A percentile compares a stretch with the other conserved stretches of the same genome.
Evolutionary conservation across 2,888 invertebrate genomes (phyloP).

Genomic region (Geotrupes spiniger): DNA sequence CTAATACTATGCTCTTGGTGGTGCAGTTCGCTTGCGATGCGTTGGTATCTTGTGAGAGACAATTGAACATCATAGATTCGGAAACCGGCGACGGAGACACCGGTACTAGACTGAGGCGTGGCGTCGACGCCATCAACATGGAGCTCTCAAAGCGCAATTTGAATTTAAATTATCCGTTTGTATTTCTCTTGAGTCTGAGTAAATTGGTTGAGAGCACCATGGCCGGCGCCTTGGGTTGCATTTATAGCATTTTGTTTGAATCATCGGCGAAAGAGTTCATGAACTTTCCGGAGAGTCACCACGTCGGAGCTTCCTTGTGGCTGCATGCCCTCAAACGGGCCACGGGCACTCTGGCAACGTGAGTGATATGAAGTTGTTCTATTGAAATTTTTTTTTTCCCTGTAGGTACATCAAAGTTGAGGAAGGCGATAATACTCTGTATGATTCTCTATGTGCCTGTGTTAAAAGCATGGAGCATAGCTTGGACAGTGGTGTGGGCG

Average conservation of each 20-base stretch:
- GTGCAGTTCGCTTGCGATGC: slow-evolving; percentile 53
- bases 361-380: slow-evolving; percentile 15
- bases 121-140: slow-evolving; percentile 38
- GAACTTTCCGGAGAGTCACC: slow-evolving; percentile 36
- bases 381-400: slow-evolving; percentile 12
- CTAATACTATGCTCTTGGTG: slow-evolving; percentile 40
- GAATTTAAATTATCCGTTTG: slow-evolving; percentile 37
- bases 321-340: slow-evolving; percentile 50
- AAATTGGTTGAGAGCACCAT: slow-evolving; percentile 66
- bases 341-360: slow-evolving; percentile 52
- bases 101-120: slow-evolving; percentile 52
- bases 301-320: slow-evolving; percentile 47
- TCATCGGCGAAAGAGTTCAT: slow-evolving; percentile 57
- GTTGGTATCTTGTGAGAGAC: slow-evolving; percentile 58
- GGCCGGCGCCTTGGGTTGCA: slow-evolving; percentile 78
- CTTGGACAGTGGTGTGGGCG: slow-evolving; percentile 28
- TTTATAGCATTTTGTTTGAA: slow-evolving; percentile 74
- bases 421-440: slow-evolving; percentile 66
- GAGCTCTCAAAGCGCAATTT: slow-evolving; percentile 21
- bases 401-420: slow-evolving; percentile 61
- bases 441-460: slow-evolving; percentile 46
- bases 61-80: slow-evolving; percentile 66
- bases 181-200: slow-evolving; percentile 47
- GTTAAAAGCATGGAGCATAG: slow-evolving; percentile 33
- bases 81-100: slow-evolving; percentile 75